Conservation (phyloP, 1,140 invertebrate species). For the Cephus cinctus region DNA sequence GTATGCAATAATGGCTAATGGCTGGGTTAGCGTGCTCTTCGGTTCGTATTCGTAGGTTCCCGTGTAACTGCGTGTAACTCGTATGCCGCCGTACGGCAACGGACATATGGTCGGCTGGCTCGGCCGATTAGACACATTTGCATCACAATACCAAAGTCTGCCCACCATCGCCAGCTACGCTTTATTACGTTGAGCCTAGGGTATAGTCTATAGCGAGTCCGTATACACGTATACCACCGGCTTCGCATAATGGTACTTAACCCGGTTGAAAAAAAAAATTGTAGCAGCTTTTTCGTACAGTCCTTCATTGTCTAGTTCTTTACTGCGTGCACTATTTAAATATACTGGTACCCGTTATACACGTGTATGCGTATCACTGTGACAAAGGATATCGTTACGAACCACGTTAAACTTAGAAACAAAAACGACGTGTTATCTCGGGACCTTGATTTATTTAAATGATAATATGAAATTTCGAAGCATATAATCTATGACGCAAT, state of each 20-base stretch:
- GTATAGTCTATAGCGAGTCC: slow-evolving; percentile 20
- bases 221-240: slow-evolving; percentile 20
- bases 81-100: slow-evolving; percentile 22
- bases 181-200: slow-evolving; percentile 48
- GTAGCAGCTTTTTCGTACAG: slow-evolving; percentile 49
- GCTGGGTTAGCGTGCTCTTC: slow-evolving; percentile 26
- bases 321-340: too few relatives aligned
- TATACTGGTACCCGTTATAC: too few relatives aligned
- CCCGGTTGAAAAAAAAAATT: slow-evolving; percentile 33
- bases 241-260: slow-evolving; percentile 50
- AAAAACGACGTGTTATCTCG: too few relatives aligned
- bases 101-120: slow-evolving; percentile 55
- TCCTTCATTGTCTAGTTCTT: too few relatives aligned
- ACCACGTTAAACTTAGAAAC: too few relatives aligned
- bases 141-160: slow-evolving; percentile 52
- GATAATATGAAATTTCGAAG: too few relatives aligned
- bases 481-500: too few relatives aligned
- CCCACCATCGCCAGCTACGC: slow-evolving; percentile 34
- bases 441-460: too few relatives aligned
- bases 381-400: too few relatives aligned
- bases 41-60: too few relatives aligned
- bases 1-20: slow-evolving; percentile 40
- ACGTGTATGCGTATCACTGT: too few relatives aligned
- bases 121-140: slow-evolving; percentile 56
- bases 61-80: neutral